These are phyloP conservation scores for Protobothrops flavoviridis DNA, from an alignment of 2,113 vertebrate genomes.

Conservation along the genomic window DNA sequence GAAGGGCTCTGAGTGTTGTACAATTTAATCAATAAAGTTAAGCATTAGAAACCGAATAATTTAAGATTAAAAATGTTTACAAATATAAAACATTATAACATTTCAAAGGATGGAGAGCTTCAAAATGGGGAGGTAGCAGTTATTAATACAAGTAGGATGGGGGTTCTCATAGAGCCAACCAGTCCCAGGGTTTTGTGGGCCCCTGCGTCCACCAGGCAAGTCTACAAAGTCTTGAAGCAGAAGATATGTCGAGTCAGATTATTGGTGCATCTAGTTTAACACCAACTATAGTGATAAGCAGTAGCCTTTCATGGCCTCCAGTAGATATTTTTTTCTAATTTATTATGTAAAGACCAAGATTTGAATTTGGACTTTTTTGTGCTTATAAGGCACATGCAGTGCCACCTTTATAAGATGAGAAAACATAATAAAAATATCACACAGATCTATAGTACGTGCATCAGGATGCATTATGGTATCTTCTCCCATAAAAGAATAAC, in stretches of 20 bases:
- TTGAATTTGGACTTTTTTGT: neutral
- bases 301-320: neutral
- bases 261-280: neutral
- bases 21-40: too few species aligned
- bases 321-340: neutral
- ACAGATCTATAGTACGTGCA: neutral
- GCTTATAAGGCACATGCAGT: too few species aligned
- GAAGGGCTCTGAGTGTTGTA: too few species aligned
- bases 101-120: too few species aligned
- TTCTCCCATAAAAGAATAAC: neutral
- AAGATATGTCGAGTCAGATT: neutral
- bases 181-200: too few species aligned
- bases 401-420: neutral
- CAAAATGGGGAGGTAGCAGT: too few species aligned
- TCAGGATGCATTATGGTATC: neutral
- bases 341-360: neutral
- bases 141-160: too few species aligned
- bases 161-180: too few species aligned
- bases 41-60: too few species aligned
- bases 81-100: too few species aligned
- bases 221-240: neutral
- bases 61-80: too few species aligned
- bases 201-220: too few species aligned
- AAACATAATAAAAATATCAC: neutral
- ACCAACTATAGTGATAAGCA: neutral